Evolutionary conservation across 2,113 vertebrate genomes (phyloP).

Genomic region (Pelodiscus sinensis): DNA sequence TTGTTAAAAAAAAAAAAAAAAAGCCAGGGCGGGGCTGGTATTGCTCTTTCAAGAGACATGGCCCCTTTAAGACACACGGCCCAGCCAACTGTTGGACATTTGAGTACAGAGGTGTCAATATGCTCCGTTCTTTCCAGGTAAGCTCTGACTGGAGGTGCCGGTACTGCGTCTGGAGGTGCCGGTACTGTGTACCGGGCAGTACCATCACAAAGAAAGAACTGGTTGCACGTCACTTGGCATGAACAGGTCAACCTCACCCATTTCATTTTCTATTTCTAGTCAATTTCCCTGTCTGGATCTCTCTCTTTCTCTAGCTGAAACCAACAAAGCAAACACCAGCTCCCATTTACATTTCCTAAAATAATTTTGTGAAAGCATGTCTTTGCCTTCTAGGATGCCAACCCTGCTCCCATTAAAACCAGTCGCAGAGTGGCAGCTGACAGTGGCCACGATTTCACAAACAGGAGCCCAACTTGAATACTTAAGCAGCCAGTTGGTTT

Average conservation of each 20-base stretch:
- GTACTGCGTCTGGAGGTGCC: too few relatives aligned
- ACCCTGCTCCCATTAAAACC: not conserved
- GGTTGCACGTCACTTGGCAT: not conserved
- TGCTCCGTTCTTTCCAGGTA: too few relatives aligned
- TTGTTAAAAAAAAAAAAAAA: too few relatives aligned
- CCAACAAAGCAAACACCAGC: not conserved
- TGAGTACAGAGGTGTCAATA: too few relatives aligned
- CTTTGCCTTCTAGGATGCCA: not conserved
- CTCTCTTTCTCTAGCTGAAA: not conserved
- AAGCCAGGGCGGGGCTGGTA: too few relatives aligned
- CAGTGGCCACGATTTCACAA: not conserved
- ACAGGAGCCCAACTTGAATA: rapidly evolving
- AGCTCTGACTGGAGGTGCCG: too few relatives aligned
- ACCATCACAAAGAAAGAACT: too few relatives aligned
- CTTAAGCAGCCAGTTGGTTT: not conserved
- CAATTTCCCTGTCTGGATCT: not conserved
- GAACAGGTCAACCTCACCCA: not conserved
- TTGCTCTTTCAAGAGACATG: too few relatives aligned
- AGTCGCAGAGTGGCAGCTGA: not conserved
- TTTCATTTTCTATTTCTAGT: not conserved
- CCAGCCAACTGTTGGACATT: too few relatives aligned
- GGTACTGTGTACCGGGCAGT: too few relatives aligned
- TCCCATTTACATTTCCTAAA: not conserved
- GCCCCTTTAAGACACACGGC: too few relatives aligned
- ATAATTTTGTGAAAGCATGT: not conserved